Base-by-base conservation (phyloP, 2,888 invertebrate species). In the Blomia tropicalis region DNA sequence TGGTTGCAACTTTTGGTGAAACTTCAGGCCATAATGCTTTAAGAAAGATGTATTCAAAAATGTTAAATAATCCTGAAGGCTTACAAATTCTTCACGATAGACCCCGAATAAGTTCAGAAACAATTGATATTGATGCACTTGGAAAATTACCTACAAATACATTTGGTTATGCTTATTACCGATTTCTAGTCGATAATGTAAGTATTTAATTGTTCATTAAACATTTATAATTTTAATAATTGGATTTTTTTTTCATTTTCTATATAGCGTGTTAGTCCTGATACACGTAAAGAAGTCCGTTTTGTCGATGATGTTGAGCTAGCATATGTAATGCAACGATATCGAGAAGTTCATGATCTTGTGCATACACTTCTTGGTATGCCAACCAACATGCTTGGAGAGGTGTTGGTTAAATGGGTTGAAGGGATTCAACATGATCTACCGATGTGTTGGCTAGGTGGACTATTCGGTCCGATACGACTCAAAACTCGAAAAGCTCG, bases 281-380 rank as follows among this genome's bases (percentile, higher is more conserved):
- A 98, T 77, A 84, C 87, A 32, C 79, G 98, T 66, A 77, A 84
- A 67, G 81, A 85, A 19, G 95, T 98, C 0, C 85, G 86, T 70
- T 98, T 93, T 75, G 81, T 99, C 56, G 83, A 88, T 67, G 87
- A 96, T 73, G 76, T 82, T 1, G 84, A 92, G 66, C 75, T 92
- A 69, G 91, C 92, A 3, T 98, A 95, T 76, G 85, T 96, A 53
- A 91, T 99, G 85, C 90, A 92, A 74, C 79, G 98, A 61, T 99
- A 99, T 73, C 81, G 98, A 67, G 95, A 98, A 77, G 85, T 87
- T 7, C 98, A 98, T 74, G 98, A 98, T 77, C 79, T 98, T 67
- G 82, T 88, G 63, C 98, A 98, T 75, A 84, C 92, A 0, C 78
- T 86, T 22, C 79, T 96, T 43, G 83, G 83, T 68, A 93, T 95